Percentiles rank a stretch among this genome's conserved stretches.
Evolutionary conservation across 2,888 invertebrate genomes (phyloP).

Genomic region (Perizoma affinitatum): DNA sequence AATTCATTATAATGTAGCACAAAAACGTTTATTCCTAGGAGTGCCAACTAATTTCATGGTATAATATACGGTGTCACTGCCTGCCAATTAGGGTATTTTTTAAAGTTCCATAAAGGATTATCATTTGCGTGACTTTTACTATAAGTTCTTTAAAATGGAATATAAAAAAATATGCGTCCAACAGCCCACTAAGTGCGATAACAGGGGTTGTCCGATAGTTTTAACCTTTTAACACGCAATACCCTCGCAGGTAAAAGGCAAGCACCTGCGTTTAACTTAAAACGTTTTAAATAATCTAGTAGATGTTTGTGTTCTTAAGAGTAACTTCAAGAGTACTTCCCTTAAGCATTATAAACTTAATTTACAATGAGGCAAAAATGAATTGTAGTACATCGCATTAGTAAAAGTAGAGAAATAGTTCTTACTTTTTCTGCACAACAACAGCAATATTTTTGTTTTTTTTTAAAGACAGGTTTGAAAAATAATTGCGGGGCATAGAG

Average conservation of each 20-base stretch:
- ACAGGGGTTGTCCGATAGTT: constrained; percentile 37
- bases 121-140: constrained; percentile 50
- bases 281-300: constrained; percentile 36
- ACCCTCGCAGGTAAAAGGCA: constrained; percentile 25
- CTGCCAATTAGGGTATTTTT: constrained; percentile 23
- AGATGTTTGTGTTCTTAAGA: constrained; percentile 23
- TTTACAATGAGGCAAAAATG: no score
- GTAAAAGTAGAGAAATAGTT: no score
- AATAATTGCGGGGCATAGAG: not conserved
- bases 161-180: constrained; percentile 42
- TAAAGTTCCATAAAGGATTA: constrained; percentile 24
- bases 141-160: constrained; percentile 25
- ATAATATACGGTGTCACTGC: constrained; percentile 16
- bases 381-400: no score
- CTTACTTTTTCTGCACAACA: not conserved
- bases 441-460: not conserved
- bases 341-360: no score
- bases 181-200: constrained; percentile 41
- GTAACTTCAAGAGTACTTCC: not conserved
- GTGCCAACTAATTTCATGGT: constrained; percentile 14
- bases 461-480: not conserved
- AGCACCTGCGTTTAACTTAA: constrained; percentile 40
- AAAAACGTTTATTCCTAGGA: constrained; percentile 22
- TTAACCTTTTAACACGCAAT: constrained; percentile 46
- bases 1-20: constrained; percentile 17